phyloP scores from a whole-genome alignment of 2,888 invertebrate genomes.

The Agonopterix heracliana region DNA sequence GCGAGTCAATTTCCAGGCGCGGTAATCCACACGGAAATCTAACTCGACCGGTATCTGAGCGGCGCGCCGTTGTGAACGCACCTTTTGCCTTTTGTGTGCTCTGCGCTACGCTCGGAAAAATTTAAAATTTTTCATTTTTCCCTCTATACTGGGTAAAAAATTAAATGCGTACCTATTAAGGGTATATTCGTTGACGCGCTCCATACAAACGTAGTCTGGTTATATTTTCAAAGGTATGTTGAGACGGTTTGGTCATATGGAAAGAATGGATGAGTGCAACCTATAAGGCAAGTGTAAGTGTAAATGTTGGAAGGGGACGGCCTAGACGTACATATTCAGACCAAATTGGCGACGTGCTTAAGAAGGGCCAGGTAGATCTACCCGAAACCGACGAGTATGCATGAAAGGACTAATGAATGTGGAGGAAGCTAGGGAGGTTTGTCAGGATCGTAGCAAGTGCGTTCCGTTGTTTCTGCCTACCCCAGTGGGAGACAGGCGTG shows the following conservation, averaged over 20 bases:
- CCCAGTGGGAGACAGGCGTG: too few relatives aligned
- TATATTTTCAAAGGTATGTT: too few relatives aligned
- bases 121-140: background rate
- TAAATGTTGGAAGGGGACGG: too few relatives aligned
- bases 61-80: background rate
- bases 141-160: background rate
- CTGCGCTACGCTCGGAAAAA: background rate
- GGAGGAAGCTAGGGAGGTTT: background rate
- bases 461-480: too few relatives aligned
- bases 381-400: background rate
- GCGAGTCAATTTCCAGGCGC: conserved; percentile 20
- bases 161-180: background rate
- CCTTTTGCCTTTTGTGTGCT: background rate
- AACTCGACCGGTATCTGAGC: conserved; percentile 6
- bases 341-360: too few relatives aligned
- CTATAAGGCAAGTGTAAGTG: too few relatives aligned
- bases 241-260: too few relatives aligned
- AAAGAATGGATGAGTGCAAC: too few relatives aligned
- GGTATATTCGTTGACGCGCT: background rate
- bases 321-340: too few relatives aligned
- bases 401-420: background rate
- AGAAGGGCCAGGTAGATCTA: too few relatives aligned
- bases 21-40: conserved; percentile 19
- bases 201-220: too few relatives aligned
- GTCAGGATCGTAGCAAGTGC: too few relatives aligned